Conservation (phyloP, 1,140 invertebrate genomes). For the Formica exsecta region DNA sequence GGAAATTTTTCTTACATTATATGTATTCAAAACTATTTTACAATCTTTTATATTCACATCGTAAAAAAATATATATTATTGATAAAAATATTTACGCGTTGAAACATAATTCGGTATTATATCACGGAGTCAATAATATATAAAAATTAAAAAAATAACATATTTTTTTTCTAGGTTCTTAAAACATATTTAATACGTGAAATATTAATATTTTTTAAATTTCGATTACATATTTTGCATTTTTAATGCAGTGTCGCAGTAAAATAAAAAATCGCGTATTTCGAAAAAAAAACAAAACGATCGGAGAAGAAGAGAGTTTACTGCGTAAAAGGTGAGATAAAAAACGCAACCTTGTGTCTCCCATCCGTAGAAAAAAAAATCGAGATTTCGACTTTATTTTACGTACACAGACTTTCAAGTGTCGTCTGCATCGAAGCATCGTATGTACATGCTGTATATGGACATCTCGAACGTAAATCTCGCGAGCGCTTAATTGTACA, state of each 20-base stretch:
- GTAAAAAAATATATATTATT: background rate
- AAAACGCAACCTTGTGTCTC: background rate
- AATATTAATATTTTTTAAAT: no score
- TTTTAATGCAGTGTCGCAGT: background rate
- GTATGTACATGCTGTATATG: slow-evolving; percentile 35
- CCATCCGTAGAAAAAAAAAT: background rate
- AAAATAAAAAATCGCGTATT: background rate
- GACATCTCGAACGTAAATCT: slow-evolving; percentile 66
- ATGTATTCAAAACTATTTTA: background rate
- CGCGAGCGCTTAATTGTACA: slow-evolving; percentile 70
- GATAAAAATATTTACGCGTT: background rate
- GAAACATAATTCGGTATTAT: background rate
- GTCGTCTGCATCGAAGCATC: slow-evolving; percentile 55
- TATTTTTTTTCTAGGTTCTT: background rate
- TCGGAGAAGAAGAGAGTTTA: background rate
- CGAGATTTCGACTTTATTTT: slow-evolving; percentile 52
- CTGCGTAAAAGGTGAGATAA: background rate
- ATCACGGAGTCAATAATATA: background rate
- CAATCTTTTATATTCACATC: background rate
- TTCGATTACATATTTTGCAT: background rate
- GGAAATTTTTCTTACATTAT: background rate
- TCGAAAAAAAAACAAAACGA: background rate
- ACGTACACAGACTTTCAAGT: slow-evolving; percentile 45
- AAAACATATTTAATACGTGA: background rate
- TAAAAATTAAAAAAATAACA: background rate